A percentile compares a stretch with the other conserved stretches of the same genome.
These are phyloP conservation scores for Cecropterus lyciades DNA, from an alignment of 1,140 invertebrate genomes.

Conservation along the genomic window DNA sequence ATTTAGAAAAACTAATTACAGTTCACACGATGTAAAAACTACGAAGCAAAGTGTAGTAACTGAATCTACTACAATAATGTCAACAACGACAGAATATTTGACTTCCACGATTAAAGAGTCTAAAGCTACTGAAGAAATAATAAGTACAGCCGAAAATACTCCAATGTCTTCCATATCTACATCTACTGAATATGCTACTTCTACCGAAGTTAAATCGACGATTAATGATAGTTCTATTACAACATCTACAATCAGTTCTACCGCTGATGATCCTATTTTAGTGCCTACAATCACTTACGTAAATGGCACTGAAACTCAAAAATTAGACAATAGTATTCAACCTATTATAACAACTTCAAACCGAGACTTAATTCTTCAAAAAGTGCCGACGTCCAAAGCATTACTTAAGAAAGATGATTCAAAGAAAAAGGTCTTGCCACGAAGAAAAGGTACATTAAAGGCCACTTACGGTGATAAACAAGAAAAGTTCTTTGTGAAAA, in stretches of 20 bases:
- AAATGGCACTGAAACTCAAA: slow-evolving; percentile 44
- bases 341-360: slow-evolving; percentile 49
- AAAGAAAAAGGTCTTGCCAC: slow-evolving; percentile 74
- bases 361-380: slow-evolving; percentile 64
- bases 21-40: slow-evolving; percentile 31
- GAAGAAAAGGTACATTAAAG: slow-evolving; percentile 81
- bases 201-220: slow-evolving; percentile 16
- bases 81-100: slow-evolving; percentile 37
- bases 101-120: slow-evolving; percentile 28
- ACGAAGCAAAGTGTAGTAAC: slow-evolving; percentile 23
- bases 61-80: slow-evolving; percentile 38
- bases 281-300: slow-evolving; percentile 54
- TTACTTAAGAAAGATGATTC: slow-evolving; percentile 57
- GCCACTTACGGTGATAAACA: slow-evolving; percentile 82
- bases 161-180: slow-evolving; percentile 1
- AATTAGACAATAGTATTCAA: slow-evolving; percentile 60
- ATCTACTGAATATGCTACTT: slow-evolving; percentile 2
- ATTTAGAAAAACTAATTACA: slow-evolving; percentile 63
- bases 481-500: slow-evolving; percentile 68
- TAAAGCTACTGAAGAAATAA: slow-evolving; percentile 26
- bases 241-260: slow-evolving; percentile 14
- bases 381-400: slow-evolving; percentile 45
- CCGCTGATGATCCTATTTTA: slow-evolving; percentile 55
- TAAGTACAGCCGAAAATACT: slow-evolving; percentile 16
- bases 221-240: slow-evolving; percentile 12